Evolutionary conservation across 2,888 invertebrate genomes (phyloP).

Genomic region (Patella ulyssiponensis): DNA sequence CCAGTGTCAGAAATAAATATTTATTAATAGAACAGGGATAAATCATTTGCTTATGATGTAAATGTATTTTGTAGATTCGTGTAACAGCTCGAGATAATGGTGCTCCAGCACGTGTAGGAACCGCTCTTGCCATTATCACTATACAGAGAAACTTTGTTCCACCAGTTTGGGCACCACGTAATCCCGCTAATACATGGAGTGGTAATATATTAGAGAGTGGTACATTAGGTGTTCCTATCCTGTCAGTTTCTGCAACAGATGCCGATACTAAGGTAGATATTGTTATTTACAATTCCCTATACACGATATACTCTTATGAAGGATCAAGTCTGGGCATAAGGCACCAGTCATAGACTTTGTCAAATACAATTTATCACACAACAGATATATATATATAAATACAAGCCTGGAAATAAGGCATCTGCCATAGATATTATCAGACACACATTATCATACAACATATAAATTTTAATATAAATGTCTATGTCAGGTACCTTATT

Average conservation of each 20-base stretch:
- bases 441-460: too few relatives aligned
- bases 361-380: too few relatives aligned
- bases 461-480: too few relatives aligned
- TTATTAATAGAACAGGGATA: too few relatives aligned
- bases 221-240: conserved; percentile 42
- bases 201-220: conserved; percentile 43
- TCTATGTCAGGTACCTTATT: too few relatives aligned
- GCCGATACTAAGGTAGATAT: conserved; percentile 39
- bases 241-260: conserved; percentile 47
- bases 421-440: too few relatives aligned
- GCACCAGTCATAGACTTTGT: too few relatives aligned
- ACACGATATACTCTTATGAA: background rate
- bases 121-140: conserved; percentile 55
- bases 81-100: conserved; percentile 64
- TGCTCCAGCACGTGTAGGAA: conserved; percentile 51
- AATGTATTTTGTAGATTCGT: conserved; percentile 48
- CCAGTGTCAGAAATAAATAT: too few relatives aligned
- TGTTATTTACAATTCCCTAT: background rate
- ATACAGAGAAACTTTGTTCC: conserved; percentile 57
- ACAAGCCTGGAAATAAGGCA: too few relatives aligned
- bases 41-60: too few relatives aligned
- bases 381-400: too few relatives aligned
- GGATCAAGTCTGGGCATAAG: background rate
- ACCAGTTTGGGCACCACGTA: conserved; percentile 39
- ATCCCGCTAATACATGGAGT: conserved; percentile 22